These are phyloP conservation scores for Drosophila engyochracea DNA, from an alignment of 2,888 invertebrate genomes.

Conservation along the genomic window DNA sequence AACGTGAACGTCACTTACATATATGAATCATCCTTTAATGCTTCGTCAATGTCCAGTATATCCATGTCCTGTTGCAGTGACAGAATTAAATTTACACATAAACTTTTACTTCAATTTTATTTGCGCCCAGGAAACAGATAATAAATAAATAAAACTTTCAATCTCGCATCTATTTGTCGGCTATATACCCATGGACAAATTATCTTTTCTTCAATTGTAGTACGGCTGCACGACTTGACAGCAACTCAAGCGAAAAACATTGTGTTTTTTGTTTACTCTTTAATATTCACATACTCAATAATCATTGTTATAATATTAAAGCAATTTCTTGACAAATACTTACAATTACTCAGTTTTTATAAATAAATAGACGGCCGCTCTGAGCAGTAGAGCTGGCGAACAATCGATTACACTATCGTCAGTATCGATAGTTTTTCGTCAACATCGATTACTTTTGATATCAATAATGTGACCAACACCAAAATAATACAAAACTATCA, in stretches of 20 bases:
- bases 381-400: constrained; percentile 11
- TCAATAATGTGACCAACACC: background rate
- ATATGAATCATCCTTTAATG: constrained; percentile 85
- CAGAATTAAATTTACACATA: constrained; percentile 14
- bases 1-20: constrained; percentile 77
- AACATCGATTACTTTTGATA: background rate
- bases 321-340: constrained; percentile 13
- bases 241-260: constrained; percentile 1
- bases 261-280: background rate
- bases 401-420: background rate
- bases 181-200: constrained; percentile 5
- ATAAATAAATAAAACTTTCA: constrained; percentile 10
- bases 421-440: background rate
- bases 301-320: constrained; percentile 26
- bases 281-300: background rate
- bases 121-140: constrained; percentile 16
- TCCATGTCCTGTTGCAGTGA: constrained; percentile 75
- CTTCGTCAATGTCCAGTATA: constrained; percentile 85
- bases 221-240: background rate
- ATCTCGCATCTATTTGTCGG: background rate
- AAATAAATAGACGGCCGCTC: constrained; percentile 44
- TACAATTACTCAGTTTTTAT: constrained; percentile 46
- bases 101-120: constrained; percentile 14
- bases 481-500: background rate
- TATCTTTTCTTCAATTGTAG: background rate